Percentiles rank a stretch among this genome's conserved stretches.
Evolutionary conservation across 2,888 invertebrate genomes (phyloP).

Genomic region (Pammene fasciana): DNA sequence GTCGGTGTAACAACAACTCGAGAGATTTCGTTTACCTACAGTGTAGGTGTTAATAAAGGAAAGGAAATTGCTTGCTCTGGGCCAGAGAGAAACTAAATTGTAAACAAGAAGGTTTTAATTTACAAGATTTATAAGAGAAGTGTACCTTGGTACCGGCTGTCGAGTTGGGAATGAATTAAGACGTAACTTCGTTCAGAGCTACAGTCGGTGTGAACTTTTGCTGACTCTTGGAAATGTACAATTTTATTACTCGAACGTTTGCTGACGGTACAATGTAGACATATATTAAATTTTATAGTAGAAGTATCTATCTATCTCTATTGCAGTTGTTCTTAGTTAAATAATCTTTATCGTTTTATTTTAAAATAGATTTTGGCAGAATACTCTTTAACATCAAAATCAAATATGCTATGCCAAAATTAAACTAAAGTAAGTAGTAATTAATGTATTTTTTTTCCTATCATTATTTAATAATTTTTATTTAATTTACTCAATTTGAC

Average conservation of each 20-base stretch:
- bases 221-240: slow-evolving; percentile 6
- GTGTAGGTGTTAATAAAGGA: slow-evolving; percentile 37
- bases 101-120: slow-evolving; percentile 36
- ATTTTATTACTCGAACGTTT: neutral
- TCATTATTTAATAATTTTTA: too few species aligned
- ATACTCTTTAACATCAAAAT: too few species aligned
- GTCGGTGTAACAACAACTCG: slow-evolving; percentile 27
- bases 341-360: neutral
- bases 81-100: slow-evolving; percentile 31
- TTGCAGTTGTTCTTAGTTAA: neutral
- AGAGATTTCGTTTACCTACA: slow-evolving; percentile 29
- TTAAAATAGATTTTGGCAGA: neutral
- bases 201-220: slow-evolving; percentile 15
- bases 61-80: slow-evolving; percentile 35
- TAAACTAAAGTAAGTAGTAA: too few species aligned
- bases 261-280: slow-evolving; percentile 8
- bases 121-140: slow-evolving; percentile 34
- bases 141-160: slow-evolving; percentile 15
- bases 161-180: slow-evolving; percentile 24
- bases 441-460: too few species aligned
- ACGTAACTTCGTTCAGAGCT: slow-evolving; percentile 14
- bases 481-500: too few species aligned
- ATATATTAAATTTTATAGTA: neutral
- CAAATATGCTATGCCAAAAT: too few species aligned
- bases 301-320: neutral